A percentile compares a stretch with the other conserved stretches of the same genome.
Evolutionary conservation across 2,797 vertebrate genomes (phyloP).

Genomic region (Periophthalmus magnuspinnatus): DNA sequence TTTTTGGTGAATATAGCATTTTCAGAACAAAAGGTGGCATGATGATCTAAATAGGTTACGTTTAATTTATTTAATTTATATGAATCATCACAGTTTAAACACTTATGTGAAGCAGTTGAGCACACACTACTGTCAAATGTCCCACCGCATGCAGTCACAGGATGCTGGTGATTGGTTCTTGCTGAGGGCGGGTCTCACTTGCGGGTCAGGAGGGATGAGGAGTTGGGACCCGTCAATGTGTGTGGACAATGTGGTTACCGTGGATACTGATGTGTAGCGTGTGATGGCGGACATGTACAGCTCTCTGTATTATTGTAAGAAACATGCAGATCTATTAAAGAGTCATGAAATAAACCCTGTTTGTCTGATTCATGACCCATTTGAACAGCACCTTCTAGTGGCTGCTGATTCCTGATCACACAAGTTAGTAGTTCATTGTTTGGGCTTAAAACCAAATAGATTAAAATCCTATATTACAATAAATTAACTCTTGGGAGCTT

Average conservation of each 20-base stretch:
- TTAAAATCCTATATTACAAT: too few species aligned
- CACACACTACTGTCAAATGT: background rate
- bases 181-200: background rate
- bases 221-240: background rate
- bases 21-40: too few species aligned
- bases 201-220: background rate
- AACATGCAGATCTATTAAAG: constrained; percentile 29
- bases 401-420: background rate
- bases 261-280: background rate
- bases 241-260: background rate
- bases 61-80: too few species aligned
- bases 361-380: background rate
- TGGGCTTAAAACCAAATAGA: too few species aligned
- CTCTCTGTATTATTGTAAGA: constrained; percentile 56
- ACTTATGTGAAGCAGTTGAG: background rate
- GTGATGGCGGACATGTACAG: background rate
- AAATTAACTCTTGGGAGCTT: too few species aligned
- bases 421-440: too few species aligned
- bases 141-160: background rate
- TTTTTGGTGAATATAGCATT: too few species aligned
- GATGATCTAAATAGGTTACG: too few species aligned
- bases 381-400: background rate
- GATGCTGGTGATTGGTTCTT: background rate
- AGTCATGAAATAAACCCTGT: background rate
- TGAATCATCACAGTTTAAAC: background rate